phyloP scores from a whole-genome alignment of 2,888 invertebrate species.

The Eucriotettix oculatus region DNA sequence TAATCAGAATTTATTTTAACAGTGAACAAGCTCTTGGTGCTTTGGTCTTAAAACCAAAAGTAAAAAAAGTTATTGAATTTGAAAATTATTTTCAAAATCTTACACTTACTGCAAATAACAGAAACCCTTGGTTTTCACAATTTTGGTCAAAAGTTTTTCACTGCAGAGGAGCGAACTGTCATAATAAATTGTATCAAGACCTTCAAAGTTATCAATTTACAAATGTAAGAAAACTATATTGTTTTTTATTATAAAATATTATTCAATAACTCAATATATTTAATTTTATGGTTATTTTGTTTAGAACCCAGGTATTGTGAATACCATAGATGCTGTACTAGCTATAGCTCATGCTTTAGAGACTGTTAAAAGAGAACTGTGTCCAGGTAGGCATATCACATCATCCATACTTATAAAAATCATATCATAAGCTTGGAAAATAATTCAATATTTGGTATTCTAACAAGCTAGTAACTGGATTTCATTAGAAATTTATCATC shows the following conservation, averaged over 20 bases:
- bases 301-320: slow-evolving; percentile 17
- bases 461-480: too few relatives aligned
- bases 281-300: slow-evolving; percentile 1
- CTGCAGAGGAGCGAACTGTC: slow-evolving; percentile 19
- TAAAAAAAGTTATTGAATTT: slow-evolving; percentile 15
- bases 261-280: background rate
- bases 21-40: slow-evolving; percentile 11
- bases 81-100: slow-evolving; percentile 16
- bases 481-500: too few relatives aligned
- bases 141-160: slow-evolving; percentile 23
- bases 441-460: too few relatives aligned
- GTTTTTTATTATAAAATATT: background rate
- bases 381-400: slow-evolving; percentile 12
- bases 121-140: slow-evolving; percentile 28
- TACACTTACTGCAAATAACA: slow-evolving; percentile 16
- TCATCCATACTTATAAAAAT: too few relatives aligned
- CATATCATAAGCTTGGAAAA: too few relatives aligned
- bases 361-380: slow-evolving; percentile 18
- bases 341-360: slow-evolving; percentile 23
- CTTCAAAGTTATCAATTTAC: slow-evolving; percentile 11
- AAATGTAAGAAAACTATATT: slow-evolving; percentile 5
- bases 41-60: slow-evolving; percentile 9
- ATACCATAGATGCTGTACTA: slow-evolving; percentile 25
- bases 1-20: background rate
- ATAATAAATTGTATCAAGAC: slow-evolving; percentile 7